phyloP scores from a whole-genome alignment of 2,888 invertebrate species.

The Apodemia mormo region DNA sequence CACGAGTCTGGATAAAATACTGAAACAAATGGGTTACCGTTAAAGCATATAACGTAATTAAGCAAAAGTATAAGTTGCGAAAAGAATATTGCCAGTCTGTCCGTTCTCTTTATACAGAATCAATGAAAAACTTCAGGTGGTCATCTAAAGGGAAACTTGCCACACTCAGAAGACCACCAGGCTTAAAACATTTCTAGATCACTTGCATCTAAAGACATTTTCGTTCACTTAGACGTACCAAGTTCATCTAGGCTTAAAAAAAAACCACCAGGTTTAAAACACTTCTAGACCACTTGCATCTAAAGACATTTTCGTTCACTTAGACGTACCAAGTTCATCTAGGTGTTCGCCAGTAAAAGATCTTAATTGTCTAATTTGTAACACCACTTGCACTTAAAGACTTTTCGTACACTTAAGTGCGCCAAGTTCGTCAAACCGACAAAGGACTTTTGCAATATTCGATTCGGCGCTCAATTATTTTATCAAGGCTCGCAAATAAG shows the following conservation, averaged over 20 bases:
- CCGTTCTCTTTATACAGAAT: no score
- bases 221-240: no score
- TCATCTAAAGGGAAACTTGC: background rate
- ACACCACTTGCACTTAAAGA: slow-evolving; percentile 19
- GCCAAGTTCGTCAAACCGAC: background rate
- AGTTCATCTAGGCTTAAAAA: no score
- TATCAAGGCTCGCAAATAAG: background rate
- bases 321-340: slow-evolving; percentile 13
- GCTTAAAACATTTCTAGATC: no score
- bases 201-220: no score
- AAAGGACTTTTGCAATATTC: background rate
- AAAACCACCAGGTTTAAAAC: background rate
- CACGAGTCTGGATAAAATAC: slow-evolving; percentile 21
- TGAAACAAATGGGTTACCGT: background rate
- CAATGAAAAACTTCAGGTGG: no score
- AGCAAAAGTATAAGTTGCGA: background rate
- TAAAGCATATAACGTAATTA: background rate
- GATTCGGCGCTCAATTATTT: background rate
- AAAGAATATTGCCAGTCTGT: background rate
- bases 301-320: slow-evolving; percentile 13
- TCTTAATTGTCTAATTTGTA: background rate
- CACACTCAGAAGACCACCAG: background rate
- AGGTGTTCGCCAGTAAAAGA: background rate
- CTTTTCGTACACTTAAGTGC: slow-evolving; percentile 5
- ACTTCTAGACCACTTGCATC: slow-evolving; percentile 3